Conservation (phyloP, 2,113 vertebrate genomes). For the Sigmodon hispidus region DNA sequence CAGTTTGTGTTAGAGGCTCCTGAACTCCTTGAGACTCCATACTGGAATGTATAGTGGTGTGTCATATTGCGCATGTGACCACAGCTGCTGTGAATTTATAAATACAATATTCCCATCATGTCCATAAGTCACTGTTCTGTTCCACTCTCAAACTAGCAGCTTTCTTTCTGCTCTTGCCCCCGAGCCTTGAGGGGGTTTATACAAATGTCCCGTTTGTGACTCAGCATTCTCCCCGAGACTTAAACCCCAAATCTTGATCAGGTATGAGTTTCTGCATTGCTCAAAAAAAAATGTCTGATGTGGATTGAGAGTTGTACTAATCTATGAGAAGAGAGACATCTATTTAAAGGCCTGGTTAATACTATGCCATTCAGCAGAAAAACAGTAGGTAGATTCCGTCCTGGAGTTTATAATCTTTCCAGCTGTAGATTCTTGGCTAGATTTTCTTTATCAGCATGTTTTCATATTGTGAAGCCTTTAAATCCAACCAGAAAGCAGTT, state of each 20-base stretch:
- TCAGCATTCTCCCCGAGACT: background rate
- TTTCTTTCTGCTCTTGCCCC: background rate
- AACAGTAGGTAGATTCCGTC: background rate
- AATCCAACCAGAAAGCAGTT: background rate
- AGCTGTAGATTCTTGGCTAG: background rate
- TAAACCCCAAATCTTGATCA: background rate
- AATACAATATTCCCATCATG: rapidly evolving
- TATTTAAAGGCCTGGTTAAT: too few relatives aligned
- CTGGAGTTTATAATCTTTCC: background rate
- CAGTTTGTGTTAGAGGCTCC: too few relatives aligned
- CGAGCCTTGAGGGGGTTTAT: background rate
- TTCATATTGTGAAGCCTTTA: background rate
- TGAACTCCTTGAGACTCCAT: background rate
- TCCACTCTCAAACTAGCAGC: background rate
- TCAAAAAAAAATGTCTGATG: background rate
- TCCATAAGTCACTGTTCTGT: background rate
- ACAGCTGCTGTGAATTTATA: background rate
- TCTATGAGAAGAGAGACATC: background rate
- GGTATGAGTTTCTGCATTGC: background rate
- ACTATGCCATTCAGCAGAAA: background rate
- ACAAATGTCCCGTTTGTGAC: background rate
- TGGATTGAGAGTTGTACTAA: background rate
- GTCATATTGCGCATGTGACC: background rate
- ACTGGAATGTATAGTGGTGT: too few relatives aligned
- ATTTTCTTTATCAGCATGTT: background rate